Evolutionary conservation across 1,140 invertebrate genomes (phyloP).

Genomic region (Lysiphlebus fabarum): DNA sequence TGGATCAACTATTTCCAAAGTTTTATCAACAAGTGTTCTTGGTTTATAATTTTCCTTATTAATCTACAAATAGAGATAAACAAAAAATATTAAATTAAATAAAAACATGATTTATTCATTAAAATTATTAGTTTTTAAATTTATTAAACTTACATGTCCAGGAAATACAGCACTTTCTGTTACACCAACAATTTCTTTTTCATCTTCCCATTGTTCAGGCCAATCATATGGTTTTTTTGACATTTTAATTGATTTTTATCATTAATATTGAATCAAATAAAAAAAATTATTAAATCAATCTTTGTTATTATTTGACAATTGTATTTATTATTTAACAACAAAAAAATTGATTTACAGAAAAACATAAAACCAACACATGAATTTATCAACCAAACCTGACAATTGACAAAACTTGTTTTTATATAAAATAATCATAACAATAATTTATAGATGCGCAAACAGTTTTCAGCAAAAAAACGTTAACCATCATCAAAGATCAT

Average conservation of each 20-base stretch:
- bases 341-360: too few species aligned
- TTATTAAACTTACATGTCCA: conserved; percentile 32
- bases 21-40: conserved; percentile 59
- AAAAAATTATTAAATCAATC: too few species aligned
- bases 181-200: conserved; percentile 26
- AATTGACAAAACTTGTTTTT: too few species aligned
- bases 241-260: not conserved
- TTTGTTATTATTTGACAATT: too few species aligned
- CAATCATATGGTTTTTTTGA: not conserved
- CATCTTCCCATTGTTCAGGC: not conserved
- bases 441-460: too few species aligned
- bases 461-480: too few species aligned
- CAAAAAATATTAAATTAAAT: not conserved
- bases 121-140: conserved; percentile 4
- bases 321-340: too few species aligned
- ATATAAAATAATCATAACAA: too few species aligned
- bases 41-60: conserved; percentile 39
- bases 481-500: too few species aligned
- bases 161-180: conserved; percentile 41
- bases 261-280: too few species aligned
- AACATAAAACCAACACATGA: too few species aligned
- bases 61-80: conserved; percentile 5
- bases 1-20: conserved; percentile 85
- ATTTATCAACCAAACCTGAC: too few species aligned
- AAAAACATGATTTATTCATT: not conserved